Evolutionary conservation across 2,797 vertebrate species (phyloP), one percentile per base, ranked within the genome.

Genomic region (Choloepus didactylus): DNA sequence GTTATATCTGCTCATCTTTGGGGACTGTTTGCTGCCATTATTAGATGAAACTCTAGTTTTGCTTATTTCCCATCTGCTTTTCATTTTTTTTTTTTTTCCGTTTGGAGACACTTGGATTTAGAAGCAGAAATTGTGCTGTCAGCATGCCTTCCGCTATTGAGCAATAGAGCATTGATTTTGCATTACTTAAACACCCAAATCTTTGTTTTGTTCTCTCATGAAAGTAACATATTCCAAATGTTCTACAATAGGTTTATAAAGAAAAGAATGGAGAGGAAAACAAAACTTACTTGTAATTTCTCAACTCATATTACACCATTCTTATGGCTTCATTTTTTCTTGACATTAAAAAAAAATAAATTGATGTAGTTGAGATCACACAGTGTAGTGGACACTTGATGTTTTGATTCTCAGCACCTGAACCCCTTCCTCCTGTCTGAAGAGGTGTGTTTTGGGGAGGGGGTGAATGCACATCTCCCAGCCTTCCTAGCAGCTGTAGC

Each of bases 101-200:
- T 5, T 0, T 31, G 3, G 31, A 67, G 8, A 27, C 7, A 6
- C 18, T 25, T 67, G 81, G 62, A 15, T 4, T 4, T 4, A n/a
- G 31, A 72, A n/a, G 21, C 67, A 5, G 51, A 59, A 56, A 60
- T 25, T 29, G n/a, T 6, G 46, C 23, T 7, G 5, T 69, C 1
- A 1, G 49, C 23, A 3, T 0, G 5, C 64, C 10, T 27, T 14
- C 15, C 2, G 29, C 23, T 0, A 9, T 29, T 29, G 19, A 82
- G 59, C 29, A 12, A 4, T 46, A 29, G 27, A 31, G 27, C 27
- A 46, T 21, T 6, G 16, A 21, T 44, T 38, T 18, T 5, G 2
- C 10, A 8, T 16, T 11, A 54, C 15, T 18, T 38, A 41, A 70
- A 23, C 5, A 25, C 16, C 3, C 3, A 1, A 25, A 29, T 60